Conservation (phyloP, 2,113 vertebrate genomes). For the Sprattus sprattus region DNA sequence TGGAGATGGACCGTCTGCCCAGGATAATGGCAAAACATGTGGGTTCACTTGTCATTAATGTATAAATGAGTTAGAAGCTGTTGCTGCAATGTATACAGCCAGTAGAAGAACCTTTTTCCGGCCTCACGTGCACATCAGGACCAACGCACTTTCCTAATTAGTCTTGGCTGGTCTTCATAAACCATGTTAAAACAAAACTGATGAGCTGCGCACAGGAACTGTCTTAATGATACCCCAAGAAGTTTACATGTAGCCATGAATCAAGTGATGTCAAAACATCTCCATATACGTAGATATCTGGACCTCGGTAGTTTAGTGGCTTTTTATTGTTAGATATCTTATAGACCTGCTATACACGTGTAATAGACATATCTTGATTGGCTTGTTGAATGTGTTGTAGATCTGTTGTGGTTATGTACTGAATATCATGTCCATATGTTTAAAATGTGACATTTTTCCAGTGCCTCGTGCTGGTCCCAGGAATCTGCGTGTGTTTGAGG, state of each 20-base stretch:
- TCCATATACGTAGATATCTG: neutral
- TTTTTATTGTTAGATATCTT: neutral
- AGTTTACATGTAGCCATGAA: neutral
- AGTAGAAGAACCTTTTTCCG: neutral
- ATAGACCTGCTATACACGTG: neutral
- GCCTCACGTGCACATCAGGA: neutral
- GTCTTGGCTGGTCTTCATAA: neutral
- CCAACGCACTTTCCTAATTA: neutral
- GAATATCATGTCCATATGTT: neutral
- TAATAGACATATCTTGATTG: neutral
- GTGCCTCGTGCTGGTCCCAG: conserved; percentile 88
- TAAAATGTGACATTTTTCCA: conserved; percentile 58
- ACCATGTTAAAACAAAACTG: neutral
- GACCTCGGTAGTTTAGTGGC: neutral
- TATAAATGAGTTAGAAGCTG: neutral
- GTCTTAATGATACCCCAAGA: neutral
- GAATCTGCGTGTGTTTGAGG: conserved; percentile 87
- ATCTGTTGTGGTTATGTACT: neutral
- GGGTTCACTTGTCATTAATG: conserved; percentile 54
- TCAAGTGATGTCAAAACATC: neutral
- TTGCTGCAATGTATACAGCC: neutral
- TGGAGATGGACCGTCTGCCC: conserved; percentile 78
- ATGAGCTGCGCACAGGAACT: neutral
- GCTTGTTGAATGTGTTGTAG: neutral
- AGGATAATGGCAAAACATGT: conserved; percentile 84